Percentiles rank a stretch among this genome's conserved stretches.
Evolutionary conservation across 2,113 vertebrate genomes (phyloP).

Genomic region (Puffinus mauretanicus): DNA sequence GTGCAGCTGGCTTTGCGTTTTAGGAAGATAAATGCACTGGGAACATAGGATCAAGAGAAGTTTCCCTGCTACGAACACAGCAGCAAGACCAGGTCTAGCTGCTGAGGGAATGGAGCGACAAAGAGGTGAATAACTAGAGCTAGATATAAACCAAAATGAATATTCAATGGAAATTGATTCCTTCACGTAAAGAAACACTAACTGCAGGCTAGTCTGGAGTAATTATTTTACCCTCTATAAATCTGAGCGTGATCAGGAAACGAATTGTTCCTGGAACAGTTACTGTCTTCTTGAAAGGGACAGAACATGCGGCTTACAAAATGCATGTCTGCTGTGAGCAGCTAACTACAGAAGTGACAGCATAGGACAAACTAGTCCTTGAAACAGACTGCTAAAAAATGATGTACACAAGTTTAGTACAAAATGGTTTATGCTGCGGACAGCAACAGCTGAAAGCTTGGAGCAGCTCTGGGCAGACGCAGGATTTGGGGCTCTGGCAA

Average conservation of each 20-base stretch:
- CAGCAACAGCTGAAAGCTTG: background rate
- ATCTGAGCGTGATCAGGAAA: background rate
- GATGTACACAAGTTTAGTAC: background rate
- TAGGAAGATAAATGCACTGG: background rate
- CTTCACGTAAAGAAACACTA: background rate
- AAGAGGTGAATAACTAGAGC: background rate
- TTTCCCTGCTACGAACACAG: rapidly evolving
- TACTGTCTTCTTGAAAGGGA: background rate
- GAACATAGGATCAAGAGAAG: background rate
- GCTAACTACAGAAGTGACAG: background rate
- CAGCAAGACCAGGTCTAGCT: background rate
- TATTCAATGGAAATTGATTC: background rate
- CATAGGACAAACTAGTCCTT: background rate
- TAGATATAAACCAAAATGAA: background rate
- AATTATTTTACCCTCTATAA: background rate
- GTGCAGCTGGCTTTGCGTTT: background rate
- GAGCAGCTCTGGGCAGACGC: background rate
- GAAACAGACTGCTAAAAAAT: background rate
- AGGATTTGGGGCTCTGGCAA: background rate
- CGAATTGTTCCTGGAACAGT: background rate
- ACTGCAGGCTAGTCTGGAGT: background rate
- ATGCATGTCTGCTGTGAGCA: rapidly evolving
- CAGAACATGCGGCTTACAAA: background rate
- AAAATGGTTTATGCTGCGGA: background rate
- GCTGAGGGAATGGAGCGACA: background rate